Evolutionary conservation across 1,140 invertebrate species (phyloP), one percentile per base, ranked within the genome.

Genomic region (Aleiodes sp.): DNA sequence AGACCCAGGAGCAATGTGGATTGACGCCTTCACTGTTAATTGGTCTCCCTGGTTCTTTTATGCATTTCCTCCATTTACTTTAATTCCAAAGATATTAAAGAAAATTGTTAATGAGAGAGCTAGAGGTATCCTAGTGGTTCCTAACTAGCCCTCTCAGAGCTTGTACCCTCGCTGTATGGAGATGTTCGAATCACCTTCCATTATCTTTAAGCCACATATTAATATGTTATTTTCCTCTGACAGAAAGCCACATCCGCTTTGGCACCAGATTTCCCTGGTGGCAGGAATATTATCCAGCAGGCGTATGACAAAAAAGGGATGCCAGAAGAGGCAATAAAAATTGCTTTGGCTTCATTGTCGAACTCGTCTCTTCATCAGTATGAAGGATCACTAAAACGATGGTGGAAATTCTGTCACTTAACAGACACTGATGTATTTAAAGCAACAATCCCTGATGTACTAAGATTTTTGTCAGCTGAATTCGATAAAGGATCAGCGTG

Each of bases 141-240:
- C 76, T 81, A 77, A 82, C 24, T 79, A 75, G 68, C 70, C 73
- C 10, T 69, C 67, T 12, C 77, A 79, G 62, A 71, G 73, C 9
- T 76, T 73, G 76, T 80, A 71, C 60, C 73, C 72, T 10, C 12
- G 71, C 21, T 75, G 26, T 39, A 33, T 57, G 28, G 24, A 46
- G 3, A 68, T 68, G 52, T 65, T 65, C 16, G 63, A 65, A 65
- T 19, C 37, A 10, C 3, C 14, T 28, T 41, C 65, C 9, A 10
- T 67, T 14, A 21, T 68, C 21, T 68, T 68, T 35, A 46, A 61
- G 28, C 26, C 66, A 41, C 7, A 35, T 41, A 39, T 26, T 6
- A 41, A 68, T 39, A 52, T 68, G 56, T 12, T 52, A 7, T 46
- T 7, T 59, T 67, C 65, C 37, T 37, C 31, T 8, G 21, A 26